phyloP scores from a whole-genome alignment of 2,113 vertebrate genomes.

The Gasterosteus nipponicus region DNA sequence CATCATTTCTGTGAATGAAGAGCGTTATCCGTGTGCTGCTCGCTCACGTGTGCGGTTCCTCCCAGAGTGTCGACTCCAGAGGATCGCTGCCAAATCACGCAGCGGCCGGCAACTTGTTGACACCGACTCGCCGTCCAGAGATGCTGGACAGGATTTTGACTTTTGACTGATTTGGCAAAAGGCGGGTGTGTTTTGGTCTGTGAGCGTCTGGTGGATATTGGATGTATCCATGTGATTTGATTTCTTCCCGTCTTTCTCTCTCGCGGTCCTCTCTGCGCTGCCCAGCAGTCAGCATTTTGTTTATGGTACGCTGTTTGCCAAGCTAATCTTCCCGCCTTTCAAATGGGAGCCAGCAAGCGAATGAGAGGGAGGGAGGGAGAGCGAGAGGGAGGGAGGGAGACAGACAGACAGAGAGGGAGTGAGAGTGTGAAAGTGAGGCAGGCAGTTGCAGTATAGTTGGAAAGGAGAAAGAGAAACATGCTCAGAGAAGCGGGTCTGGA shows the following conservation, averaged over 20 bases:
- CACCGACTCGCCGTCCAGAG: conserved; percentile 26
- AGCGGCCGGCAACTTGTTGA: neutral
- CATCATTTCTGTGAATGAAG: conserved; percentile 71
- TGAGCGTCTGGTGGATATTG: conserved; percentile 40
- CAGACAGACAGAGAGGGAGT: conserved; percentile 1
- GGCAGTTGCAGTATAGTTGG: conserved; percentile 68
- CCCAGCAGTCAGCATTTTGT: conserved; percentile 79
- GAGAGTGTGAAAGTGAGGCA: conserved; percentile 65
- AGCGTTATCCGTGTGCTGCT: neutral
- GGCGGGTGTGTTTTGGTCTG: conserved; percentile 26
- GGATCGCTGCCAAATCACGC: conserved; percentile 2
- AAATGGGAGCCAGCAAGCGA: conserved; percentile 71
- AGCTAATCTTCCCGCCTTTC: conserved; percentile 81
- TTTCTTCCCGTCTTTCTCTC: conserved; percentile 21
- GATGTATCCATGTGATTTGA: conserved; percentile 65
- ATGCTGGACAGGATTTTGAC: conserved; percentile 34
- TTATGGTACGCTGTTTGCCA: conserved; percentile 81
- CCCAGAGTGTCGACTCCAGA: neutral
- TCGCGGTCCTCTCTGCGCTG: conserved; percentile 67
- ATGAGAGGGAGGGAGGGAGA: conserved; percentile 13
- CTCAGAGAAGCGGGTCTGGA: conserved; percentile 41
- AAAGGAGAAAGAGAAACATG: conserved; percentile 62
- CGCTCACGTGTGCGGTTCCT: neutral
- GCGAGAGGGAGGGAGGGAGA: neutral
- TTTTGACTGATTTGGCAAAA: conserved; percentile 1